Percentiles rank a stretch among this genome's conserved stretches.
Evolutionary conservation across 2,797 vertebrate species (phyloP).

Genomic region (Propithecus deckenii): DNA sequence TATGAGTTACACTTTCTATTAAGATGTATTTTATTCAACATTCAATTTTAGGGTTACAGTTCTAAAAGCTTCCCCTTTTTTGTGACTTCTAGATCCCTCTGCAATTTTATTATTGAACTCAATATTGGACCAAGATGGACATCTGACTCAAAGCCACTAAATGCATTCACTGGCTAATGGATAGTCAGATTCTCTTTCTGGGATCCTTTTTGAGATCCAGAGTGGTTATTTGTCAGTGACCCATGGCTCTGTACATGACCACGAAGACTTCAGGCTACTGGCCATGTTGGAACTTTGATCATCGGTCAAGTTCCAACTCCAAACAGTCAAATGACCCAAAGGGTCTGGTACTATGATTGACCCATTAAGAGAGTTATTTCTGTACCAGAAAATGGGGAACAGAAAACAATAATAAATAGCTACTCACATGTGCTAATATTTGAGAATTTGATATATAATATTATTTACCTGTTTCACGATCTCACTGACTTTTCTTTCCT

Average conservation of each 20-base stretch:
- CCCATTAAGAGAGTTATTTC: background rate
- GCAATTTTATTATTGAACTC: background rate
- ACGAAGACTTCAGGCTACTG: background rate
- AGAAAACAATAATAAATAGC: background rate
- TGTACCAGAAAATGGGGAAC: background rate
- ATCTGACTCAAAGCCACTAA: background rate
- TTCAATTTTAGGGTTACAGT: background rate
- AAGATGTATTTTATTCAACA: slow-evolving; percentile 7
- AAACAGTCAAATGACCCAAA: background rate
- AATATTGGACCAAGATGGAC: background rate
- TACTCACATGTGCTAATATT: background rate
- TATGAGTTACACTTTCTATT: background rate
- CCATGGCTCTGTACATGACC: background rate
- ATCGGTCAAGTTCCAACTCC: slow-evolving; percentile 1
- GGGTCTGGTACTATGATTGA: background rate
- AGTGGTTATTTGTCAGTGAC: background rate
- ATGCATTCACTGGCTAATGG: background rate
- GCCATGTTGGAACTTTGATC: background rate
- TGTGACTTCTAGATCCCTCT: background rate
- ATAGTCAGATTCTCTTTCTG: background rate
- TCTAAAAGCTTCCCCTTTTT: background rate
- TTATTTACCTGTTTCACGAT: background rate
- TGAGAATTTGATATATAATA: background rate
- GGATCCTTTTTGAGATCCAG: background rate
- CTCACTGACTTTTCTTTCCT: background rate